Conservation (phyloP, 2,797 vertebrate species). For the Rhynchonycteris naso region DNA sequence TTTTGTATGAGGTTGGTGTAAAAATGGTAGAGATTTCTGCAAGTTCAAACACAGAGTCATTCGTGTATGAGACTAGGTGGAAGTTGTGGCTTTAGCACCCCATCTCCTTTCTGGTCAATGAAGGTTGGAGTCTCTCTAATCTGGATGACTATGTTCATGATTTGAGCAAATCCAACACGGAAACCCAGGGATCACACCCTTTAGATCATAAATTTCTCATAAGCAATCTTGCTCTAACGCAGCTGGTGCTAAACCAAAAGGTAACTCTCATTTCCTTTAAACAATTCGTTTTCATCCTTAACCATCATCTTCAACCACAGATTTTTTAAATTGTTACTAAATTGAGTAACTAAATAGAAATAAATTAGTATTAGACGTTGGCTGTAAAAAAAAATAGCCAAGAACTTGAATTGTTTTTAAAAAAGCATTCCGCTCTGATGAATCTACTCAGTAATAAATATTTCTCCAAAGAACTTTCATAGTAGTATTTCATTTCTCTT, state of each 20-base stretch:
- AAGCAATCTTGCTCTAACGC: slow-evolving; percentile 41
- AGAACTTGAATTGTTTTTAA: slow-evolving; percentile 10
- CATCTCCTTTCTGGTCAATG: accelerated
- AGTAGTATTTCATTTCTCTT: not conserved
- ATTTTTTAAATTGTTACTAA: slow-evolving; percentile 59
- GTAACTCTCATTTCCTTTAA: slow-evolving; percentile 72
- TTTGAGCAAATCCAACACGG: not conserved
- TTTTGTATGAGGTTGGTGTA: not conserved
- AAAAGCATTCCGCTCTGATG: not conserved
- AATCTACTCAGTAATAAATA: slow-evolving; percentile 43
- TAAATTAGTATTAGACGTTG: slow-evolving; percentile 55
- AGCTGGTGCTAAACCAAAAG: slow-evolving; percentile 56
- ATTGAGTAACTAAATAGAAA: slow-evolving; percentile 57
- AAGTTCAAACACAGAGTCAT: accelerated
- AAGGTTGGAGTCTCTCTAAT: not conserved
- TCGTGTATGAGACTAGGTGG: accelerated
- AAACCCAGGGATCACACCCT: slow-evolving; percentile 4
- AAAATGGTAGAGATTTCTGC: not conserved
- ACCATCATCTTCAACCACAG: slow-evolving; percentile 54
- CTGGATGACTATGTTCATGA: not conserved
- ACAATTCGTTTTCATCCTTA: slow-evolving; percentile 42
- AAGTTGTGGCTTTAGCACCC: accelerated
- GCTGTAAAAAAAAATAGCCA: slow-evolving; percentile 67
- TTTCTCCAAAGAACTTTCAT: slow-evolving; percentile 49
- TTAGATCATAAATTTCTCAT: slow-evolving; percentile 1